phyloP scores from a whole-genome alignment of 1,140 invertebrate species.

The Lutraria rhynchaena region DNA sequence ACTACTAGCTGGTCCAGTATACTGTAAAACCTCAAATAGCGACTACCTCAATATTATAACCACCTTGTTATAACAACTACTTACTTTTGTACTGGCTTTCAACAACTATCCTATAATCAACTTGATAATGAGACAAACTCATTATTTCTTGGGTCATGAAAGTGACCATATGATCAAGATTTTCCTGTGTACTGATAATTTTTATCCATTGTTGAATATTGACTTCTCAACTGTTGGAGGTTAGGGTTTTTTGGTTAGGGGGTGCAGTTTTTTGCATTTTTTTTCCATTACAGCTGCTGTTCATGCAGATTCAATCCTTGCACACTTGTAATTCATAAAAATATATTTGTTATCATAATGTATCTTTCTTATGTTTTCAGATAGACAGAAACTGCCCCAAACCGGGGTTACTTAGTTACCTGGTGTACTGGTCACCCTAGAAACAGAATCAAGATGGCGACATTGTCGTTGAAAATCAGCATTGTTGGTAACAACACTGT shows the following conservation, averaged over 20 bases:
- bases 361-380: conserved; percentile 26
- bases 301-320: no score
- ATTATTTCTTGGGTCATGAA: neutral
- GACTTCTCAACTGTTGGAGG: neutral
- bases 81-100: no score
- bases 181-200: neutral
- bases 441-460: conserved; percentile 75
- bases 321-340: no score
- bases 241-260: neutral
- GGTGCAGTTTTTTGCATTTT: neutral
- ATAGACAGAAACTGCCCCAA: conserved; percentile 30
- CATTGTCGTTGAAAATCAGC: conserved; percentile 95
- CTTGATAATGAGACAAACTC: no score
- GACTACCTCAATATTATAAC: no score
- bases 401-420: conserved; percentile 41
- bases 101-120: no score
- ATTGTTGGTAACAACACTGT: conserved; percentile 96
- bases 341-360: no score
- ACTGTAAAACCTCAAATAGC: no score
- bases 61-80: no score
- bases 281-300: no score
- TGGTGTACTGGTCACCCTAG: neutral
- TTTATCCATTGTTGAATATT: neutral
- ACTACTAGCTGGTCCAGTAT: no score
- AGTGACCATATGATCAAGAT: no score